Base-by-base conservation (phyloP, 1,140 invertebrate species). In the Drosophila santomea region DNA sequence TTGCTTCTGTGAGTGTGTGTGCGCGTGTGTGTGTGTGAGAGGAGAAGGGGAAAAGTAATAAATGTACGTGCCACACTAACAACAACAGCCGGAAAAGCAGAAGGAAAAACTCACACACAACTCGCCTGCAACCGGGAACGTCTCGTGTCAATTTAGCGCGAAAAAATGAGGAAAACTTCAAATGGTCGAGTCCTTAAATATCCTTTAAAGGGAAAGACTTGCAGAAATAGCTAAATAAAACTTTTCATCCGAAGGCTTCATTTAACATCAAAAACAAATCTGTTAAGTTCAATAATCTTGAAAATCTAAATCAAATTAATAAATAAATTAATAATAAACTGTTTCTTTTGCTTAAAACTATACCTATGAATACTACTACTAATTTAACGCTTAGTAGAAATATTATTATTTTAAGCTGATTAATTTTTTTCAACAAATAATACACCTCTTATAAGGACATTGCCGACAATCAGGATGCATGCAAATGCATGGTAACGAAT, bases 1-100 rank as follows among this genome's bases (percentile, higher is more conserved):
- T 71, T 17, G 36, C 66, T 25, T 38, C 38, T 48, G 15, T 57
- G 56, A 43, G 50, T 47, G 60, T 48, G 15, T 57, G 56, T 43
- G 50, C 47, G 60, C 51, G 54, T 50, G 54, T 36, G 67, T 20
- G n/a, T 23, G 35, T 20, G 32, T 14, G 55, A 3, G 32, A 32
- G 25, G 41, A 20, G 50, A 12, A 45, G 41, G 57, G 67, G 48
- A 45, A 75, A 75, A 88, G 84, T 80, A 88, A 88, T 88, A 88
- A 88, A 88, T 89, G 84, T 88, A 88, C 84, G 84, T 88, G 84
- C 80, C 76, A 69, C 66, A 88, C 80, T 84, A 80, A 20, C 64
- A 58, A 58, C 64, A 71, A 71, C 51, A 48, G 17, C n/a, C 10
- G 64, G 51, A 77, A 74, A 68, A 35, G 77, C 64, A 71, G 55